Conservation (phyloP, 2,888 invertebrate species). For the Cheilosia pagana region DNA sequence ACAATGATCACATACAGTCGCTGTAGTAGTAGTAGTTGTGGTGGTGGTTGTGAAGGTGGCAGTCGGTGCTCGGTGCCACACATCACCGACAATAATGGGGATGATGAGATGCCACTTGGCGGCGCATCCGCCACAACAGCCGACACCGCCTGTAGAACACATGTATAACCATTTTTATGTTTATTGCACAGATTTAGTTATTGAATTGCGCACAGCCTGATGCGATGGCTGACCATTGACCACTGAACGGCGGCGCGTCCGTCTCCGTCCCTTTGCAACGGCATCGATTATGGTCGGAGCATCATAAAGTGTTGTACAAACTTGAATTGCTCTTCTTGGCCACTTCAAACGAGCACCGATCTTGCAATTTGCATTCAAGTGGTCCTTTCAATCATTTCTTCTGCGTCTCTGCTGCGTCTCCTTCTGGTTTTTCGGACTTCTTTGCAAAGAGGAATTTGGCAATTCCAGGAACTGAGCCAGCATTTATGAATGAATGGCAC, state of each 20-base stretch:
- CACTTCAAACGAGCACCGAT: slow-evolving; percentile 73
- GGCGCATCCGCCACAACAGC: slow-evolving; percentile 40
- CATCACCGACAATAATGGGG: slow-evolving; percentile 38
- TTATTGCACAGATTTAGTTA: slow-evolving; percentile 68
- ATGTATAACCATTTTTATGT: slow-evolving; percentile 66
- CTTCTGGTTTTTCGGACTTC: neutral
- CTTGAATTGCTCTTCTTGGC: slow-evolving; percentile 60
- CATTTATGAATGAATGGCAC: slow-evolving; percentile 73
- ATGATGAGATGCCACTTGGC: slow-evolving; percentile 71
- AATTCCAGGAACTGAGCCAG: slow-evolving; percentile 68
- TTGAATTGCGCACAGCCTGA: slow-evolving; percentile 56
- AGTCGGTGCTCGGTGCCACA: no score
- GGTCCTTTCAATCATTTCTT: slow-evolving; percentile 71
- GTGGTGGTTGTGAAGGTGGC: no score
- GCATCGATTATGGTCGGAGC: slow-evolving; percentile 40
- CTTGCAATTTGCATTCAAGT: slow-evolving; percentile 74
- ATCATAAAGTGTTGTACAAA: slow-evolving; percentile 62
- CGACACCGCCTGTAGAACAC: slow-evolving; percentile 46
- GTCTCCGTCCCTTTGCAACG: slow-evolving; percentile 19
- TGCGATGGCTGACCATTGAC: no score
- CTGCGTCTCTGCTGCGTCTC: slow-evolving; percentile 15
- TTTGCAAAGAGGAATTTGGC: slow-evolving; percentile 60
- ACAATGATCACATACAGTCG: slow-evolving; percentile 50
- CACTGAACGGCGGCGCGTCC: slow-evolving; percentile 24
- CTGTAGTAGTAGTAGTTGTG: slow-evolving; percentile 17